Evolutionary conservation across 2,888 invertebrate genomes (phyloP).

Genomic region (Agrotis segetum): DNA sequence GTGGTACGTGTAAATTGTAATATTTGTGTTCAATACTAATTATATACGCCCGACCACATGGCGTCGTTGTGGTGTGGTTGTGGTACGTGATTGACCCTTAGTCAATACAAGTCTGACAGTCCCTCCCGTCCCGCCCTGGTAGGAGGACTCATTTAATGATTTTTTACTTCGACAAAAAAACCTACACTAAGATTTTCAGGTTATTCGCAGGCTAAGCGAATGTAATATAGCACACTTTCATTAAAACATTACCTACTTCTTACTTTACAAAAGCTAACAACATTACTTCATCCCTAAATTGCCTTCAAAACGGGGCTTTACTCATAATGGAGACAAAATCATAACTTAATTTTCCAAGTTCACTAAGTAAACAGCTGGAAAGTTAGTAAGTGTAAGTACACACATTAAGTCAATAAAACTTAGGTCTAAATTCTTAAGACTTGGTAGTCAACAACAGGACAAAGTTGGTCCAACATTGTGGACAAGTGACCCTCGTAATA

Average conservation of each 20-base stretch:
- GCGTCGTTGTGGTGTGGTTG: no score
- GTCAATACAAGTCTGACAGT: no score
- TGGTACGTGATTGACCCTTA: no score
- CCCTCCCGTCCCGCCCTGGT: no score
- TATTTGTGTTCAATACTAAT: no score
- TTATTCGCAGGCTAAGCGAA: no score
- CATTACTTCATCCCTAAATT: background rate
- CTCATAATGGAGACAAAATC: constrained; percentile 7
- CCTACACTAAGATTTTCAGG: no score
- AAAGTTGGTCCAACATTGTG: constrained; percentile 32
- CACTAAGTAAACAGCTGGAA: constrained; percentile 17
- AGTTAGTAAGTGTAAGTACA: constrained; percentile 10
- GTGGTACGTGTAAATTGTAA: no score
- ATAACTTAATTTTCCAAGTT: constrained; percentile 14
- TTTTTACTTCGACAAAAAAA: no score
- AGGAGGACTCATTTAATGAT: no score
- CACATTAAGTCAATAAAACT: constrained; percentile 40
- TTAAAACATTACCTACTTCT: background rate
- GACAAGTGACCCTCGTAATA: constrained; percentile 41
- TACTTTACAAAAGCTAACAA: background rate
- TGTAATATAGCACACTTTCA: no score
- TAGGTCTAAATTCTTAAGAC: constrained; percentile 16
- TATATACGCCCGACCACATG: no score
- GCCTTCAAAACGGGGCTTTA: background rate
- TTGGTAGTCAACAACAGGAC: constrained; percentile 28